A percentile compares a stretch with the other conserved stretches of the same genome.
Evolutionary conservation across 2,888 invertebrate species (phyloP).

Genomic region (Molanna angustata): DNA sequence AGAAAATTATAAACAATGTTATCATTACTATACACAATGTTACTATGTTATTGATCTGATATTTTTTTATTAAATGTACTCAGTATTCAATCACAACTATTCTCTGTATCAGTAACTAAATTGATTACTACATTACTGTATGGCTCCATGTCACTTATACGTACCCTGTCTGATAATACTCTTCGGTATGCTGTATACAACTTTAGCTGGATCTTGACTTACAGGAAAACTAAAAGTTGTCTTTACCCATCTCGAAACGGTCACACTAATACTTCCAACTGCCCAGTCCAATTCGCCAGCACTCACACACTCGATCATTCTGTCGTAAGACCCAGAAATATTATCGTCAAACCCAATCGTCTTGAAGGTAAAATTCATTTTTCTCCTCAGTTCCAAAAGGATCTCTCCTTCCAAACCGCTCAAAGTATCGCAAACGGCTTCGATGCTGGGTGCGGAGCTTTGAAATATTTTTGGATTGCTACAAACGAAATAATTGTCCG

Average conservation of each 20-base stretch:
- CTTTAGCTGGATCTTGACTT: constrained; percentile 8
- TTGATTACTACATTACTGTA: no score
- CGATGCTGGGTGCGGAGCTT: not conserved
- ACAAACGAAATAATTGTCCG: constrained; percentile 7
- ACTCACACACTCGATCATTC: not conserved
- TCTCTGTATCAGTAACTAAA: no score
- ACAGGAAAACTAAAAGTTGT: constrained; percentile 8
- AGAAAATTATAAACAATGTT: no score
- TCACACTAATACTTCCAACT: constrained; percentile 13
- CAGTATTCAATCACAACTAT: no score
- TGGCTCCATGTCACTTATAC: no score
- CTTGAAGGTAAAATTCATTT: constrained; percentile 4
- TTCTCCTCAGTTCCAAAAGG: not conserved
- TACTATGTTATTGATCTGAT: no score
- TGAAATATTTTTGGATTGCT: not conserved
- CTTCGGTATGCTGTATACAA: constrained; percentile 2
- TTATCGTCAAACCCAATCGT: not conserved
- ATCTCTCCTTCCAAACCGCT: constrained; percentile 10
- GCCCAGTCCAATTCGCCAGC: constrained; percentile 4
- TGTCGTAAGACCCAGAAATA: not conserved
- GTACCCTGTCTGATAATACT: not conserved
- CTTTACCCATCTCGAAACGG: not conserved
- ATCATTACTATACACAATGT: no score
- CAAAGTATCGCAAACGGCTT: not conserved
- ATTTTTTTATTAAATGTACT: no score